A percentile compares a stretch with the other conserved stretches of the same genome.
Conservation (phyloP, 64 coral and sea anemone genomes). For the Montipora efflorescens region DNA sequence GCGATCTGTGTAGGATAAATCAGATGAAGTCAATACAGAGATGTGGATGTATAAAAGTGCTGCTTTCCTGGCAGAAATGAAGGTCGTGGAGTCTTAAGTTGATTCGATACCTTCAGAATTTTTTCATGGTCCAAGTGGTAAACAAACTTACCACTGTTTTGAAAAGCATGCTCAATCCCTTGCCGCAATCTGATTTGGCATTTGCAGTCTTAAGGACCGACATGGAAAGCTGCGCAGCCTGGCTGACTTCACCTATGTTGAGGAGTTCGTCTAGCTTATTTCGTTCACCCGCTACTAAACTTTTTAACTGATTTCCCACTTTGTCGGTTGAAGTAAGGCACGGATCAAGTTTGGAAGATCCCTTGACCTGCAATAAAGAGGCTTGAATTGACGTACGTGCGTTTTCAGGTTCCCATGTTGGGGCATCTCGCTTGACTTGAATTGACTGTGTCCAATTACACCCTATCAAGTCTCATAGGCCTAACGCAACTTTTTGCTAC, state of each 20-base stretch:
- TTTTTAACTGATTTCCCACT: slow-evolving; percentile 22
- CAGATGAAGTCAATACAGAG: background rate
- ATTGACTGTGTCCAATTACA: too few species aligned
- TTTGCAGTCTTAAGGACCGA: slow-evolving; percentile 64
- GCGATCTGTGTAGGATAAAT: slow-evolving; percentile 40
- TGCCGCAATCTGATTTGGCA: slow-evolving; percentile 4
- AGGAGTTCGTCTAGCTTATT: slow-evolving; percentile 55
- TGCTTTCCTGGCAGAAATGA: too few species aligned
- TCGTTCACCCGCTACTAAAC: slow-evolving; percentile 10
- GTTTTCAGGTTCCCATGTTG: too few species aligned
- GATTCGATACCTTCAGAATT: too few species aligned
- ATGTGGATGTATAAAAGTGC: too few species aligned
- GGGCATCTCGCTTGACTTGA: too few species aligned
- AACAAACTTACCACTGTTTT: slow-evolving; percentile 32
- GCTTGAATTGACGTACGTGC: too few species aligned
- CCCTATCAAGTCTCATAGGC: too few species aligned
- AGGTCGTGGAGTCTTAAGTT: too few species aligned
- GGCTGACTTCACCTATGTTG: slow-evolving; percentile 31
- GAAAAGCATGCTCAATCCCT: background rate
- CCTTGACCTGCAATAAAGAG: background rate
- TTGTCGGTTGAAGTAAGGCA: background rate
- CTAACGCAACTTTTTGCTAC: too few species aligned
- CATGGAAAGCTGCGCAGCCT: slow-evolving; percentile 75
- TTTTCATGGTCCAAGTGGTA: too few species aligned
- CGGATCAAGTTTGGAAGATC: slow-evolving; percentile 1